Percentiles rank a stretch among this genome's conserved stretches.
phyloP scores from a whole-genome alignment of 2,113 vertebrate genomes.

The Pantherophis guttatus region DNA sequence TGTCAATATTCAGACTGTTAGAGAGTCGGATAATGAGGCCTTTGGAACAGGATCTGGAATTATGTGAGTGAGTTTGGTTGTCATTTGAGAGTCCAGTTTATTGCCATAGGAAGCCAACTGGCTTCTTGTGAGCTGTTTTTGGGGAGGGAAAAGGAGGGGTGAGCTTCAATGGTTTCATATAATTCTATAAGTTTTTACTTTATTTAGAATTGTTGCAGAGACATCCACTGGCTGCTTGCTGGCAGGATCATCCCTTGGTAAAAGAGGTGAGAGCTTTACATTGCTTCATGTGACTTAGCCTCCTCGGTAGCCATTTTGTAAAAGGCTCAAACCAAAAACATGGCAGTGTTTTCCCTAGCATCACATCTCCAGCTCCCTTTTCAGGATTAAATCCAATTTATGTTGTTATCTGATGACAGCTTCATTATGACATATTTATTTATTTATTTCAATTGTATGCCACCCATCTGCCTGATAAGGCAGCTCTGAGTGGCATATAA shows the following conservation, averaged over 20 bases:
- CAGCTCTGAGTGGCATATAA: neutral
- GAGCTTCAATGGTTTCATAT: neutral
- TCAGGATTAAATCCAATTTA: neutral
- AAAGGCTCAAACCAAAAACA: neutral
- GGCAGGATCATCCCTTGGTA: slow-evolving; percentile 92
- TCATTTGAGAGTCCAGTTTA: neutral
- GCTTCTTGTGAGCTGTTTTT: neutral
- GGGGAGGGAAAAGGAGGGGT: neutral
- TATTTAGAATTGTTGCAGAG: slow-evolving; percentile 83
- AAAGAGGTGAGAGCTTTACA: slow-evolving; percentile 82
- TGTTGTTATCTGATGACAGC: neutral
- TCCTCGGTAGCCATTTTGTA: neutral
- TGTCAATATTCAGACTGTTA: slow-evolving; percentile 86
- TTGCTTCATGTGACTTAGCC: neutral
- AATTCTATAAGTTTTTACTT: neutral
- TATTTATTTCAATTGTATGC: too few species aligned
- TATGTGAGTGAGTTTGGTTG: slow-evolving; percentile 76
- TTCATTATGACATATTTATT: neutral
- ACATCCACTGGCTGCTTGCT: slow-evolving; percentile 93
- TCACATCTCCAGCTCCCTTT: neutral
- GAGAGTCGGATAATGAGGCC: slow-evolving; percentile 85
- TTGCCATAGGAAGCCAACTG: neutral
- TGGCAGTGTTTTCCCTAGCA: neutral
- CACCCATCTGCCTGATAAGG: neutral
- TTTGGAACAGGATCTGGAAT: slow-evolving; percentile 90